phyloP scores from a whole-genome alignment of 2,113 vertebrate genomes.

The Camarhynchus parvulus region DNA sequence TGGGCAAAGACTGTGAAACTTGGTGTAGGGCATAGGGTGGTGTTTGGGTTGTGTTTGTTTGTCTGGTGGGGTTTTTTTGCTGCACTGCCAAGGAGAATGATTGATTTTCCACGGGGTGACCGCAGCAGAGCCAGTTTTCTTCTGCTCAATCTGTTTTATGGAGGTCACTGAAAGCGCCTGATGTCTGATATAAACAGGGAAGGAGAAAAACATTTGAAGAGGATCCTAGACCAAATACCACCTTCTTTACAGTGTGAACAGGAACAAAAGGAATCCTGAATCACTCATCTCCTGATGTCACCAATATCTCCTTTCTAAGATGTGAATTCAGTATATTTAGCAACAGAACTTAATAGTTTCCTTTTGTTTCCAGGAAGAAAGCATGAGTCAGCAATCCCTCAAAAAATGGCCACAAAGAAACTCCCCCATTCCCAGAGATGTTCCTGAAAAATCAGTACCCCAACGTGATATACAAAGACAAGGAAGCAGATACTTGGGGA shows the following conservation, averaged over 20 bases:
- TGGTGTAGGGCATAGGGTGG: background rate
- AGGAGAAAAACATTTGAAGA: background rate
- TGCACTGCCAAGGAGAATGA: background rate
- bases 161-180: background rate
- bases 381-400: background rate
- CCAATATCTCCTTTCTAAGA: background rate
- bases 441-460: background rate
- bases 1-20: background rate
- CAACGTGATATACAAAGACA: background rate
- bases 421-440: background rate
- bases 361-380: background rate
- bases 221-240: background rate
- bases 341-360: background rate
- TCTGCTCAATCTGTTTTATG: background rate
- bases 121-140: background rate
- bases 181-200: background rate
- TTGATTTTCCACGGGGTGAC: background rate
- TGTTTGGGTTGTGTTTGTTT: background rate
- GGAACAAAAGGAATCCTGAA: background rate
- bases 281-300: background rate
- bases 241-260: background rate
- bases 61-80: too few relatives aligned
- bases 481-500: background rate
- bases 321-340: background rate
- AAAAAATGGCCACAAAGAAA: background rate